A percentile compares a stretch with the other conserved stretches of the same genome.
Conservation (phyloP, 2,797 vertebrate species). For the Poeciliopsis gracilis region DNA sequence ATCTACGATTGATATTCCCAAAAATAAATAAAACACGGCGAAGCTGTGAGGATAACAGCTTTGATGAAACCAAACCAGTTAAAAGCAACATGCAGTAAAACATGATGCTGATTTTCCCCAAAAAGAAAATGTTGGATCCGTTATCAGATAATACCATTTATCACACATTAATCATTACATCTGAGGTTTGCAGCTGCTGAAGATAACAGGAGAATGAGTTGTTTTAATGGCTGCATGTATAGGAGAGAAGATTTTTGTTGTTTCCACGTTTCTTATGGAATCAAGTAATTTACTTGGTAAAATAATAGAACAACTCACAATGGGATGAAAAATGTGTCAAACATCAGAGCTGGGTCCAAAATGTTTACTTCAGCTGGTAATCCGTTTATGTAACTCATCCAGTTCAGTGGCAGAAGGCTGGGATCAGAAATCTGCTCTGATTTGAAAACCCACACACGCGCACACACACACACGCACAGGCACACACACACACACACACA, state of each 20-base stretch:
- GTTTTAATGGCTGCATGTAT: not conserved
- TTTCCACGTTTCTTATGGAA: not conserved
- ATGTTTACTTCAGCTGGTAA: not conserved
- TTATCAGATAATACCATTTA: not conserved
- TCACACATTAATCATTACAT: not conserved
- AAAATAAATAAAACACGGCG: not conserved
- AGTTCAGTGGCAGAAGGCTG: not conserved
- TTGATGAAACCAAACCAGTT: not conserved
- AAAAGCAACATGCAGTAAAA: not conserved
- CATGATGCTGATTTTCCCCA: not conserved
- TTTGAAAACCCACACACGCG: not conserved
- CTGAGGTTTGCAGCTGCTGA: not conserved
- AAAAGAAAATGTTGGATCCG: not conserved
- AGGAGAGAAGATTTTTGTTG: not conserved
- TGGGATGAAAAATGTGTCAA: not conserved
- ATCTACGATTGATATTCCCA: not conserved
- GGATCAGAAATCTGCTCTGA: not conserved
- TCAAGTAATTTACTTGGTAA: not conserved
- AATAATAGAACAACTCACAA: not conserved
- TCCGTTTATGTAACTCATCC: not conserved
- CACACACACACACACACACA: too few relatives aligned
- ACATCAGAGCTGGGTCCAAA: not conserved
- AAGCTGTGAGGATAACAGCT: not conserved
- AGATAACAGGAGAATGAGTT: not conserved
- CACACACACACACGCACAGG: too few relatives aligned